Evolutionary conservation across 2,888 invertebrate species (phyloP), one percentile per base, ranked within the genome.

Genomic region (Ochropleura plecta): DNA sequence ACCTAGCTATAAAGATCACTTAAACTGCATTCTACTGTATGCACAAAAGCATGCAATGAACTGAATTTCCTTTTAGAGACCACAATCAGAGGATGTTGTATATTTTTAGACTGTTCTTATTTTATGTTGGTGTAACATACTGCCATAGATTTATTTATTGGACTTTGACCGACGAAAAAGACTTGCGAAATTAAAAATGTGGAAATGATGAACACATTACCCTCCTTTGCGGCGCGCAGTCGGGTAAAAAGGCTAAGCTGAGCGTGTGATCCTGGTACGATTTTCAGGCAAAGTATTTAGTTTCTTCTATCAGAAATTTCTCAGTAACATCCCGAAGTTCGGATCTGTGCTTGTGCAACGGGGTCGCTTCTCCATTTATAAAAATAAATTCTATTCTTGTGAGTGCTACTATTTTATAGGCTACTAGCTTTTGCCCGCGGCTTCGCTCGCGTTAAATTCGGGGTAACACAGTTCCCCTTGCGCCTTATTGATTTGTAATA

Each of bases 61-160:
- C 91, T 90, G 88, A 90, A 89, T 90, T 90, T 91, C 92, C 92
- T 91, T 30, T 81, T 88, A 67, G 44, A 68, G 69, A 44, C 55
- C 51, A 73, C 69, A 88, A 91, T 89, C 91, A 88, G 74, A 89
- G 91, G 91, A 91, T 82, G 89, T 79, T 80, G 74, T 48, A 86
- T 75, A 76, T 88, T 83, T 90, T 88, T 90, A 88, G 84, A 81
- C 72, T 64, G 48, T 20, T 63, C 46, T 75, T 73, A 64, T 79
- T 76, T 70, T 66, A 51, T 78, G 66, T 60, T 67, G 57, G 40
- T 49, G 16, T 67, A 53, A 66, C 65, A 71, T 53, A 66, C 63
- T 78, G 74, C 55, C 53, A 78, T 63, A 73, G 53, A 65, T 79
- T 77, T 53, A 30, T 0, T 53, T 0, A 44, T 44, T 40, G 10